A percentile compares a stretch with the other conserved stretches of the same genome.
phyloP scores from a whole-genome alignment of 2,888 invertebrate species.

The Eilema sororculum region DNA sequence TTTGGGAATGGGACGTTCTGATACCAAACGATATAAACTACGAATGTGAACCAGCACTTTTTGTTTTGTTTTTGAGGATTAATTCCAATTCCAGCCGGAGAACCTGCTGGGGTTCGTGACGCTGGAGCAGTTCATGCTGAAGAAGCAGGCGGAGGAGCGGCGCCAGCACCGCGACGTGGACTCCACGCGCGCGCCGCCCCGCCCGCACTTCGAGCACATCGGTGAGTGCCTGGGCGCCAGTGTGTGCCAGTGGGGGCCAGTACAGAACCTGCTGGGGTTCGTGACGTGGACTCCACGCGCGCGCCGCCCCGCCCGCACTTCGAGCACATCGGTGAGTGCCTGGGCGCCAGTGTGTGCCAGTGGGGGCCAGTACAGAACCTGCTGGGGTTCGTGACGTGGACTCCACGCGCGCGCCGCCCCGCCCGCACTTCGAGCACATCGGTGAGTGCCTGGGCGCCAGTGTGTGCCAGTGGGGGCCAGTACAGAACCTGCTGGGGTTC shows the following conservation, averaged over 20 bases:
- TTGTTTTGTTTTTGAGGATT: too few relatives aligned
- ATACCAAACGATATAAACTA: too few relatives aligned
- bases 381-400: conserved; percentile 86
- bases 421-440: conserved; percentile 47
- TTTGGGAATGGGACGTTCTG: too few relatives aligned
- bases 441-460: conserved; percentile 31
- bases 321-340: conserved; percentile 56
- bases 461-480: not conserved
- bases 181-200: conserved; percentile 35
- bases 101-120: conserved; percentile 91
- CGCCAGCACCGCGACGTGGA: conserved; percentile 74
- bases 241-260: not conserved
- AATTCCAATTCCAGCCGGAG: conserved; percentile 65
- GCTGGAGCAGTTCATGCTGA: conserved; percentile 92
- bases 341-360: not conserved
- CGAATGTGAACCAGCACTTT: too few relatives aligned
- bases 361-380: too few relatives aligned
- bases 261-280: conserved; percentile 89
- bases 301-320: conserved; percentile 16
- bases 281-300: conserved; percentile 61
- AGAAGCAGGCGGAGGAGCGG: conserved; percentile 91
- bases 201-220: conserved; percentile 47
- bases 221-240: conserved; percentile 31
- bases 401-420: conserved; percentile 35
- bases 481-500: conserved; percentile 89